Evolutionary conservation across 2,113 vertebrate genomes (phyloP).

Genomic region (Leptobrachium ailaonicum): DNA sequence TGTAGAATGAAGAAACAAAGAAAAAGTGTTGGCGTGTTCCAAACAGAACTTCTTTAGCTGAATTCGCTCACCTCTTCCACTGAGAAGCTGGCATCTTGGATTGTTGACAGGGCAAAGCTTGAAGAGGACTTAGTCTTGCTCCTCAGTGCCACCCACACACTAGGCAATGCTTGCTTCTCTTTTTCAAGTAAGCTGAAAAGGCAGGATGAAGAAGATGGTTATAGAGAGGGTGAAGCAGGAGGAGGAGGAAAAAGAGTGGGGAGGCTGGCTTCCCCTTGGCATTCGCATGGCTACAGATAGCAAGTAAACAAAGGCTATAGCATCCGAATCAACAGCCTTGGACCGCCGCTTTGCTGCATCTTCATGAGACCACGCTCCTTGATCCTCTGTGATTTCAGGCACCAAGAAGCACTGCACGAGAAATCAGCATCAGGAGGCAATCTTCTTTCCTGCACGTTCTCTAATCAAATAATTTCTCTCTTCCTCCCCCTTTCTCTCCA

Average conservation of each 20-base stretch:
- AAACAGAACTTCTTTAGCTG: conserved; percentile 40
- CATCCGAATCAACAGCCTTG: conserved; percentile 42
- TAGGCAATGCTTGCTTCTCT: conserved; percentile 47
- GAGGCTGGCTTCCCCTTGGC: conserved; percentile 39
- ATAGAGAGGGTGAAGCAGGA: conserved; percentile 40
- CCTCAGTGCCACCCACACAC: conserved; percentile 48
- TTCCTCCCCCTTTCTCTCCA: conserved; percentile 65
- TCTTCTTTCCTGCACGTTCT: conserved; percentile 66
- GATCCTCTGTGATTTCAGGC: conserved; percentile 41
- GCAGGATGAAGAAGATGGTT: conserved; percentile 48
- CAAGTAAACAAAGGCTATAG: conserved; percentile 45
- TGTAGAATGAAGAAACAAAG: conserved; percentile 23
- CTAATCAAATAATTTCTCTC: conserved; percentile 66
- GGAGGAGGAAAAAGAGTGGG: conserved; percentile 40
- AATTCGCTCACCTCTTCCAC: conserved; percentile 47
- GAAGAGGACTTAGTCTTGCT: conserved; percentile 32
- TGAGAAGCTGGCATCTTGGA: conserved; percentile 40
- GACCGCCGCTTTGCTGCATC: conserved; percentile 50
- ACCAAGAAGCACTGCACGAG: conserved; percentile 59
- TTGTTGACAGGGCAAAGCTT: conserved; percentile 39
- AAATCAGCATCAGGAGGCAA: conserved; percentile 75
- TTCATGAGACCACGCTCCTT: conserved; percentile 51
- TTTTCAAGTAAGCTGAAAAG: conserved; percentile 47
- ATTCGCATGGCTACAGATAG: conserved; percentile 36
- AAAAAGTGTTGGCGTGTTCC: conserved; percentile 42